These are phyloP conservation scores for Conger conger DNA, from an alignment of 2,113 vertebrate genomes.

Conservation along the genomic window DNA sequence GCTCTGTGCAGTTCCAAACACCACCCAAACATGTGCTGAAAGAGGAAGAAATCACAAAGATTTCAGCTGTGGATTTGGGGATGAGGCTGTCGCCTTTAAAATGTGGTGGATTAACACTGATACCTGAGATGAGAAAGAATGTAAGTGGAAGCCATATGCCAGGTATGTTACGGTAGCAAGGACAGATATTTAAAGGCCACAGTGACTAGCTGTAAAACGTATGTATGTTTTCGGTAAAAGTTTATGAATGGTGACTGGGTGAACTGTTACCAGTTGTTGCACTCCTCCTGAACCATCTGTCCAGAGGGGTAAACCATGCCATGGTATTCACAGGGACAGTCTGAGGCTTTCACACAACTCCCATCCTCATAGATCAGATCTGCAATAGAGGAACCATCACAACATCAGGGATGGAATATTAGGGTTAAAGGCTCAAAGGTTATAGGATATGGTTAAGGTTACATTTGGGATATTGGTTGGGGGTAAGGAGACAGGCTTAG, in stretches of 20 bases:
- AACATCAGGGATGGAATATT: background rate
- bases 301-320: conserved; percentile 77
- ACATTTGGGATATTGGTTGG: too few relatives aligned
- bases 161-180: background rate
- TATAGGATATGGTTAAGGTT: background rate
- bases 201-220: background rate
- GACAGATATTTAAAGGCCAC: background rate
- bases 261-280: conserved; percentile 83
- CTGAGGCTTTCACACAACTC: conserved; percentile 76
- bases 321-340: conserved; percentile 90
- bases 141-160: background rate
- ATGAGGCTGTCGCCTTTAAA: conserved; percentile 47
- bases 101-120: background rate
- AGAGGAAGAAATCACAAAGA: conserved; percentile 59
- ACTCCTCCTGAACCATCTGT: conserved; percentile 84
- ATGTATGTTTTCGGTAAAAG: background rate
- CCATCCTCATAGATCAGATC: conserved; percentile 86
- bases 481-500: too few relatives aligned
- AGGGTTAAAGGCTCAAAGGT: background rate
- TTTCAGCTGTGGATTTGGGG: conserved; percentile 40
- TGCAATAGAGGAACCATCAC: conserved; percentile 48
- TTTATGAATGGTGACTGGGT: background rate
- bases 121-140: conserved; percentile 13
- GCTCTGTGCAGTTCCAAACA: conserved; percentile 87
- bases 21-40: conserved; percentile 86